Evolutionary conservation across 2,113 vertebrate genomes (phyloP).

Genomic region (Dromaius novaehollandiae): DNA sequence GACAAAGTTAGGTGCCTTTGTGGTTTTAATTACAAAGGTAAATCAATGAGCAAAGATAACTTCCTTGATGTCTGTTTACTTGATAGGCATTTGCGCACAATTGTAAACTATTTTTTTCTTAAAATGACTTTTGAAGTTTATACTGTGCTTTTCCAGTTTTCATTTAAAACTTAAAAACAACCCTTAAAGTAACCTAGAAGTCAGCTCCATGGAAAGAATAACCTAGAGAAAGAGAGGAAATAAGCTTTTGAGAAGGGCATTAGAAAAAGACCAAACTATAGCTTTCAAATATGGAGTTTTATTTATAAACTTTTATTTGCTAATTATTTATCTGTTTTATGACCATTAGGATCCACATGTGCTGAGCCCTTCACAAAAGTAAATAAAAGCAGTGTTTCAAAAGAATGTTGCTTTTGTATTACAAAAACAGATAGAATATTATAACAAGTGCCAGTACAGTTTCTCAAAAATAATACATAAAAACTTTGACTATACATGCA

Average conservation of each 20-base stretch:
- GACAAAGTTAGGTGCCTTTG: not conserved
- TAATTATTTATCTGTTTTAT: too few relatives aligned
- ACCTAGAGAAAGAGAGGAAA: not conserved
- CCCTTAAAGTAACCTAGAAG: not conserved
- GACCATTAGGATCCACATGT: not conserved
- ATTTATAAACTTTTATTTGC: not conserved
- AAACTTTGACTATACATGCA: not conserved
- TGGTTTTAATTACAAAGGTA: not conserved
- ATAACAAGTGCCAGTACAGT: not conserved
- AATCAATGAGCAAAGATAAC: not conserved
- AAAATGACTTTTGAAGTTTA: not conserved
- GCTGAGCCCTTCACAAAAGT: not conserved
- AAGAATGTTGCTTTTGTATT: not conserved
- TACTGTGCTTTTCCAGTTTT: not conserved
- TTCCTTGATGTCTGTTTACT: not conserved
- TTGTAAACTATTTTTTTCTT: not conserved
- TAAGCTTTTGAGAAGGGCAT: accelerated
- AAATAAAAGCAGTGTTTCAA: not conserved
- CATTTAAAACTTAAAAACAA: not conserved
- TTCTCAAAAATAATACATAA: not conserved
- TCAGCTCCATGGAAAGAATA: not conserved
- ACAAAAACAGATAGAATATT: not conserved
- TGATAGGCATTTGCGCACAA: not conserved
- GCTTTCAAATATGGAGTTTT: not conserved
- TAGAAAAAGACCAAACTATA: not conserved